Evolutionary conservation across 2,797 vertebrate genomes (phyloP), one percentile per base, ranked within the genome.

Genomic region (Brachyalestes nurse): DNA sequence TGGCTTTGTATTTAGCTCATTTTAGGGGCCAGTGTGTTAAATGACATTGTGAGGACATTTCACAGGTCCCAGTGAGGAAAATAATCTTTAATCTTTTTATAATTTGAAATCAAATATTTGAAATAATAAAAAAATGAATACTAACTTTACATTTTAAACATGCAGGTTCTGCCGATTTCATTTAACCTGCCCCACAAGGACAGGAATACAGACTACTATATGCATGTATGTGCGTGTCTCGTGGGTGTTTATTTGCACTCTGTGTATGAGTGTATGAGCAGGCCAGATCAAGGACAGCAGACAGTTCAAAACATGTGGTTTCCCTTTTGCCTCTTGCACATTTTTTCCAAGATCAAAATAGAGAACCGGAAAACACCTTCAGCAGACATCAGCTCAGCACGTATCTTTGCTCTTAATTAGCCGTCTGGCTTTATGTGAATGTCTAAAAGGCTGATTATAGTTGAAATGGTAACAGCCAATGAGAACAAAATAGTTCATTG

Each of bases 271-370:
- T 23, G 7, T 67, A 76, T 47, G 42, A 73, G 4, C 5, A 0
- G 40, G 55, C 73, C 34, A 70, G 79, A 78, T 66, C 13, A 21
- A 16, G 73, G 38, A 45, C 78, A 75, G 65, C 28, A 83, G 86
- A 79, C 67, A 65, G 78, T 79, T 80, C 61, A 40, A 75, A 65
- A 57, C 34, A 64, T 84, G 84, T 73, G 86, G 85, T 87, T 88
- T 85, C 80, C 78, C 77, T 69, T 34, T 34, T 58, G 14, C 12
- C 47, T 73, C 57, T 42, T 66, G 57, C 65, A 64, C 8, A 25
- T 19, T 16, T 5, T 70, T 28, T 28, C 19, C 7, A 34, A 17
- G n/a, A 66, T 75, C 75, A 77, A 57, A 84, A 82, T 65, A 72
- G 62, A 82, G 47, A 84, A 84, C 57, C 49, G 75, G 77, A 82